A percentile compares a stretch with the other conserved stretches of the same genome.
Evolutionary conservation across 2,113 vertebrate species (phyloP).

Genomic region (Brachirus orientalis): DNA sequence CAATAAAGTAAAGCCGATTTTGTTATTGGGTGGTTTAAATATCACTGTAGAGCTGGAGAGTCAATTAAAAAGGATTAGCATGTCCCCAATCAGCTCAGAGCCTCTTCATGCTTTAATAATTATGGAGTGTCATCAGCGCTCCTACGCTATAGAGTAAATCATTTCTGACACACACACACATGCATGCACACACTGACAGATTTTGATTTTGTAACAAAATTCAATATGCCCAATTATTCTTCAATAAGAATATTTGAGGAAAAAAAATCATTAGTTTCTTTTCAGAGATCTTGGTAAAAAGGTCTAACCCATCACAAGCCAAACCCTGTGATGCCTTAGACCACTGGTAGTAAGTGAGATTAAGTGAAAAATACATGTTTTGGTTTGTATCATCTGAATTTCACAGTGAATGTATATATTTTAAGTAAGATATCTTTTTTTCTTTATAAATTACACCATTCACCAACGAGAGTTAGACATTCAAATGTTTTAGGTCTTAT

Average conservation of each 20-base stretch:
- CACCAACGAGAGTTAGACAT: no score
- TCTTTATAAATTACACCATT: no score
- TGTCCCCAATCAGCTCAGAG: constrained; percentile 71
- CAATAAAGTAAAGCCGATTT: constrained; percentile 72
- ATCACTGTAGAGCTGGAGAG: constrained; percentile 71
- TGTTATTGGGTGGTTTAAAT: constrained; percentile 72
- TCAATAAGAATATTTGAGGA: not conserved
- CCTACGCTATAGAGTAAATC: constrained; percentile 58
- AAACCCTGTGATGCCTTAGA: no score
- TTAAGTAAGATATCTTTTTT: no score
- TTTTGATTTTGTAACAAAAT: no score
- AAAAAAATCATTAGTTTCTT: not conserved
- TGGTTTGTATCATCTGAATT: no score
- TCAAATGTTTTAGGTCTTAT: no score
- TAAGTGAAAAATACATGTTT: no score
- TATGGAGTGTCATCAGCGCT: constrained; percentile 72
- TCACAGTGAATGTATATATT: no score
- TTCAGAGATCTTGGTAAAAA: not conserved
- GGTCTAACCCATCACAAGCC: no score
- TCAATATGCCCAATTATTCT: not conserved
- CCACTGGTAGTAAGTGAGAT: no score
- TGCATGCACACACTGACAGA: not conserved
- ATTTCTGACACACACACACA: constrained; percentile 43
- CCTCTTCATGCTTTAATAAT: constrained; percentile 75
- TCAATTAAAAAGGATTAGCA: constrained; percentile 78